Base-by-base conservation (phyloP, 2,113 vertebrate genomes). In the Trinectes maculatus region DNA sequence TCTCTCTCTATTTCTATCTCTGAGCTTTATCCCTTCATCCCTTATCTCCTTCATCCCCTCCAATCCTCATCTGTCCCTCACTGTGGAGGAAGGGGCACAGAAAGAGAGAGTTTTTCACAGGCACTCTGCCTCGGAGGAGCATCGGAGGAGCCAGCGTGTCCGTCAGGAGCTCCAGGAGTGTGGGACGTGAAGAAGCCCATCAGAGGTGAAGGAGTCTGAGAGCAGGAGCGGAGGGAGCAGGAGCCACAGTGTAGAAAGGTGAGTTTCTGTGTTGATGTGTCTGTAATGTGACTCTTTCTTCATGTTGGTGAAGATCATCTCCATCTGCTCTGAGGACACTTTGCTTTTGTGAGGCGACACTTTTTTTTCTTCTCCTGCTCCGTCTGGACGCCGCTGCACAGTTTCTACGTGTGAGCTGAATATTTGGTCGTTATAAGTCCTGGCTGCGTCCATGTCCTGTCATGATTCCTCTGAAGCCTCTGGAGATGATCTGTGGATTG, bases 11-110 rank as follows among this genome's bases (percentile, higher is more conserved):
- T 90, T 92, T 90, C 87, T 79, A 92, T 91, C 92, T 86, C 83
- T 89, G 87, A 82, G 80, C 91, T 91, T 91, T 92, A 93, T 93
- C 91, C 85, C 81, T 89, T 92, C 91, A 92, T 92, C 90, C 89
- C 79, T 93, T 90, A 93, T 93, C 91, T 92, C 90, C 89, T 91
- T 93, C 91, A 93, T 93, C 92, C 90, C 66, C 78, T 87, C 82
- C 91, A 92, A 93, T 93, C 91, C 89, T 91, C 81, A 91, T 86
- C 87, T 89, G 90, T 80, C 80, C 79, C 58, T 79, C 80, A 59
- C 78, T 28, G 74, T 51, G 44, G 74, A 83, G 79, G 79, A 84
- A 82, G 79, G 78, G 79, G 73, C 24, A 80, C 70, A 81, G 84
- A 85, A 74, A 85, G 78, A 89, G 80, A 87, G 80, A 91, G 74